Conservation (phyloP, 2,797 vertebrate species). For the Cyclura pinguis region DNA sequence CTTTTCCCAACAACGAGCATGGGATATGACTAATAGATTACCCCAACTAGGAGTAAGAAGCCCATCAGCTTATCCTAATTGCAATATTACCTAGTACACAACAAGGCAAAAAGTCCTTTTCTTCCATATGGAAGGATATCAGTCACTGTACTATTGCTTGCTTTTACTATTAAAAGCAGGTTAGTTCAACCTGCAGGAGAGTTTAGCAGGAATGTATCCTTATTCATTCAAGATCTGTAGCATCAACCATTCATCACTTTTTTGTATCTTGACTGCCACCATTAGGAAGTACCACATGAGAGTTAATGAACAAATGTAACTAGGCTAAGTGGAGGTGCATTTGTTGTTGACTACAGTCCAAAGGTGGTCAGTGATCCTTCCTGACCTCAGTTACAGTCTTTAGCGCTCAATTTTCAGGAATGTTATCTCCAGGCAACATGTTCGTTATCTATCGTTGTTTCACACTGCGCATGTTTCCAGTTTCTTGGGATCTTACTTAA, state of each 20-base stretch:
- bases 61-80: neutral
- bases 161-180: neutral
- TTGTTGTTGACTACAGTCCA: conserved; percentile 33
- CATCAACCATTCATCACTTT: conserved; percentile 34
- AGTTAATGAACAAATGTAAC: conserved; percentile 32
- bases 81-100: neutral
- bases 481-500: neutral
- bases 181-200: neutral
- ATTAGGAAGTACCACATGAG: conserved; percentile 21
- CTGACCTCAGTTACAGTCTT: conserved; percentile 29
- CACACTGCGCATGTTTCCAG: neutral
- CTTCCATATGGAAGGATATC: neutral
- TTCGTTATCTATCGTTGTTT: conserved; percentile 14
- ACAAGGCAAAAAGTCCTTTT: neutral
- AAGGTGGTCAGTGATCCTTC: conserved; percentile 33
- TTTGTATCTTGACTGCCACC: conserved; percentile 26
- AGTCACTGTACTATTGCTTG: neutral
- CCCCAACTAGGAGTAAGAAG: neutral
- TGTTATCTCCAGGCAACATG: neutral
- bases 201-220: neutral
- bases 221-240: conserved; percentile 14
- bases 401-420: conserved; percentile 36
- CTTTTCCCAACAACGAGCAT: too few species aligned
- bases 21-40: neutral
- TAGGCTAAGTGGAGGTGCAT: conserved; percentile 37